Evolutionary conservation across 2,113 vertebrate species (phyloP), one percentile per base, ranked within the genome.

Genomic region (Myrmophylax atrothorax): DNA sequence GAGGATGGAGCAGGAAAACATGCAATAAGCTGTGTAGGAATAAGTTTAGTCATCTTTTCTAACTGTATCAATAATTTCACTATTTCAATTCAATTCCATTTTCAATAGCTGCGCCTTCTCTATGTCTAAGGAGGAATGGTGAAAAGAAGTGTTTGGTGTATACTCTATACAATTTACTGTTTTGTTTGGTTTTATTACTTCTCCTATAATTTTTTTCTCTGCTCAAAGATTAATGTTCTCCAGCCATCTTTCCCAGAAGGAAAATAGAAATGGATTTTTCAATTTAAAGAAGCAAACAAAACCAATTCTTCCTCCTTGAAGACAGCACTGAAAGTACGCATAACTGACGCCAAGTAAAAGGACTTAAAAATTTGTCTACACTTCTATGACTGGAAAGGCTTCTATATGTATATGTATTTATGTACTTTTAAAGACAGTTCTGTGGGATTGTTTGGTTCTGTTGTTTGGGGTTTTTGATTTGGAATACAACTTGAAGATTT

Each of bases 221-320:
- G 24, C n/a, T 94, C 28, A 53, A 76, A 91, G 78, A 91, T 93
- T 94, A 79, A 87, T 82, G 46, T 3, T 87, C 20, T 90, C 46
- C 59, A 93, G 47, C 4, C 44, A 29, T 55, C 72, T 80, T 90
- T 94, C 86, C 72, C 76, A 74, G 18, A 56, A 86, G 88, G 64
- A 94, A 93, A 90, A 93, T 37, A 81, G 79, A 92, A 92, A 90
- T 90, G 47, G 94, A 96, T 95, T 95, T 93, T 97, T 91, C 77
- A 79, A 29, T 95, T 91, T 87, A 85, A 84, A 79, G 66, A 80
- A 63, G 55, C 37, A 94, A 93, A 94, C 60, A 94, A 93, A 93
- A 4, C 77, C 62, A 62, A 82, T 76, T 68, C 40, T 91, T 92
- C 49, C n/a, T 26, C 42, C 73, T 15, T 80, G 81, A 87, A 68